Evolutionary conservation across 53 echinoderm and acorn worm species (phyloP), one percentile per base, ranked within the genome.

Genomic region (Zoroaster sp.): DNA sequence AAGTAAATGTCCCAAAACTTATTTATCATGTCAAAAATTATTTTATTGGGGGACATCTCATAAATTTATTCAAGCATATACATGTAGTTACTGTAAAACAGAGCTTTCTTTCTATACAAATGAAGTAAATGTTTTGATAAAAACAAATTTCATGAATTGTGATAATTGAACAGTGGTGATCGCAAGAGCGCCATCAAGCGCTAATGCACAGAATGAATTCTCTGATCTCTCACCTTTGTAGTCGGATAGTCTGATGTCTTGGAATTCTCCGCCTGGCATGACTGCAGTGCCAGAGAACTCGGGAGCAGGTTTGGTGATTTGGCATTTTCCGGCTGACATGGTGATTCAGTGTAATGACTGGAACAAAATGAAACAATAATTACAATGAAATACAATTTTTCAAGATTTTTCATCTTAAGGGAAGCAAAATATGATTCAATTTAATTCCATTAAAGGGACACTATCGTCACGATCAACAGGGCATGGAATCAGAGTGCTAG

Each of bases 201-300:
- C 63, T 11, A 28, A 59, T 25, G 0, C 28, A 9, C 0, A 59
- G 63, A 59, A 9, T n/a, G 63, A 21, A 59, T 8, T 59, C 10
- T 8, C 28, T 25, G 28, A 59, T 59, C n/a, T n/a, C 69, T 44
- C 80, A 97, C 97, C 97, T 95, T 93, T 97, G 87, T 92, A 97
- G 33, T 97, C 93, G 0, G 97, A 97, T 35, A 96, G 44, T 59
- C 91, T 97, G 66, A 97, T 32, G 41, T 95, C 94, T 37, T 52
- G 44, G 72, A 97, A 97, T 10, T 90, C 93, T 8, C 94, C 92
- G 63, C 46, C 46, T 13, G 53, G 80, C 46, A 20, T 71, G 32
- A 97, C 95, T 30, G 97, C 97, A 9, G 72, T 90, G 23, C 74
- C 97, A 43, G 88, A 74, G 83, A 95, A 97, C 4, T 95, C 83